phyloP scores from a whole-genome alignment of 2,797 vertebrate species.

The Eutrigla gurnardus region DNA sequence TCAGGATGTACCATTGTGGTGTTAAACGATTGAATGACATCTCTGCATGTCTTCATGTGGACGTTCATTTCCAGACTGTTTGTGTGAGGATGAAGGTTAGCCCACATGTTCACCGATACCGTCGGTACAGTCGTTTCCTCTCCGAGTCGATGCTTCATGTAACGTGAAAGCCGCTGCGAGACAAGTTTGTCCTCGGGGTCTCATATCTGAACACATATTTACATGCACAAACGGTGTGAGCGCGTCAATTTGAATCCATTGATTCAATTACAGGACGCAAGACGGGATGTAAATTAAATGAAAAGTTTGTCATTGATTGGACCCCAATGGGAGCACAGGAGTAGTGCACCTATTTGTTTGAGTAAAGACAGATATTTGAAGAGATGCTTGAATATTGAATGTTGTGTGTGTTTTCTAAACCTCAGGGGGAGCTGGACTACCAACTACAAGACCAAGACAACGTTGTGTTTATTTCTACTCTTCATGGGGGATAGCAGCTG shows the following conservation, averaged over 20 bases:
- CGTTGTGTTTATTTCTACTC: constrained; percentile 96
- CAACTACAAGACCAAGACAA: constrained; percentile 94
- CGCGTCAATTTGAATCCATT: constrained; percentile 62
- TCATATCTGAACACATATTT: constrained; percentile 57
- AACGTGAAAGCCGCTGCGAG: constrained; percentile 43
- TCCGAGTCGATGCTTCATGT: constrained; percentile 49
- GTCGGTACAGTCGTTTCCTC: constrained; percentile 32
- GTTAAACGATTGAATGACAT: neutral
- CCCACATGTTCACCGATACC: constrained; percentile 13
- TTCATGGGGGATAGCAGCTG: constrained; percentile 91
- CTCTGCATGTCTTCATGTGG: neutral
- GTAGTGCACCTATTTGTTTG: constrained; percentile 32
- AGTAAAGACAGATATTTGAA: constrained; percentile 29
- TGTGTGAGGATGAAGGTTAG: constrained; percentile 34
- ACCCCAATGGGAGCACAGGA: constrained; percentile 23
- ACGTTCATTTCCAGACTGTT: constrained; percentile 10
- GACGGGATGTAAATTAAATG: constrained; percentile 65
- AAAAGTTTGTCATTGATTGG: constrained; percentile 67
- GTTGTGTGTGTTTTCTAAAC: constrained; percentile 47
- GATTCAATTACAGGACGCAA: constrained; percentile 59
- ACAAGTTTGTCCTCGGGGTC: constrained; percentile 61
- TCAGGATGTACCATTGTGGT: neutral
- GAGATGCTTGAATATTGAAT: constrained; percentile 34
- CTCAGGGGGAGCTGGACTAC: constrained; percentile 95
- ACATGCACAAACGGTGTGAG: constrained; percentile 45